Evolutionary conservation across 64 coral and sea anemone genomes (phyloP).

Genomic region (Actinia equina): DNA sequence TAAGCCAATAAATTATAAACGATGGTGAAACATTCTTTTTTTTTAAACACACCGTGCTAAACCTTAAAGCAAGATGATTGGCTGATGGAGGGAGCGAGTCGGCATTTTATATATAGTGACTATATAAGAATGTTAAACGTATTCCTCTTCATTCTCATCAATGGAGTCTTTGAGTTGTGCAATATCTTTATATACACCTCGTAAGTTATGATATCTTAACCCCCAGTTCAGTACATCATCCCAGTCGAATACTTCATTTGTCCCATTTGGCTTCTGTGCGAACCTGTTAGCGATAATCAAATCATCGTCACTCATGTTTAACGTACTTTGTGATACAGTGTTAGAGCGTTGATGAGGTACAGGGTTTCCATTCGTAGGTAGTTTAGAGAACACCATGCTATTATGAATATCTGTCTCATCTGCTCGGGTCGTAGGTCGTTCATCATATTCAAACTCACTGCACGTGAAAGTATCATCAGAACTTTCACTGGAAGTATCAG

Average conservation of each 20-base stretch:
- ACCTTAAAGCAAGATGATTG: neutral
- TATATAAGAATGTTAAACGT: slow-evolving; percentile 38
- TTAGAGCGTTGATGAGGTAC: slow-evolving; percentile 31
- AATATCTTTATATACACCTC: slow-evolving; percentile 89
- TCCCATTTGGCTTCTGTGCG: slow-evolving; percentile 60
- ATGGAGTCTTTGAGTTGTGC: slow-evolving; percentile 69
- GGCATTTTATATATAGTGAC: no score
- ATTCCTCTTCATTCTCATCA: slow-evolving; percentile 55
- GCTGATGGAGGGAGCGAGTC: neutral
- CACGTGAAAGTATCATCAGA: slow-evolving; percentile 93
- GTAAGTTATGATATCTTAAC: slow-evolving; percentile 79
- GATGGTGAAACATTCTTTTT: neutral
- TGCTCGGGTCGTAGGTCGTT: slow-evolving; percentile 40
- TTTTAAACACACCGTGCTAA: neutral
- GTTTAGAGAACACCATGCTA: slow-evolving; percentile 82
- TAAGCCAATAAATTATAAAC: neutral
- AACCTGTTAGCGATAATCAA: slow-evolving; percentile 53
- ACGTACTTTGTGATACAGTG: slow-evolving; percentile 54
- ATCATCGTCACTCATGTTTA: slow-evolving; percentile 72
- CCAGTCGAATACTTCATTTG: slow-evolving; percentile 75
- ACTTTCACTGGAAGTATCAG: slow-evolving; percentile 83
- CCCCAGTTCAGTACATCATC: slow-evolving; percentile 94
- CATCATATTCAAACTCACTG: slow-evolving; percentile 91
- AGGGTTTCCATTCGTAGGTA: slow-evolving; percentile 8
- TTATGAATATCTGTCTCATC: slow-evolving; percentile 44